Evolutionary conservation across 2,113 vertebrate genomes (phyloP).

Genomic region (Xyliphius kryptos): DNA sequence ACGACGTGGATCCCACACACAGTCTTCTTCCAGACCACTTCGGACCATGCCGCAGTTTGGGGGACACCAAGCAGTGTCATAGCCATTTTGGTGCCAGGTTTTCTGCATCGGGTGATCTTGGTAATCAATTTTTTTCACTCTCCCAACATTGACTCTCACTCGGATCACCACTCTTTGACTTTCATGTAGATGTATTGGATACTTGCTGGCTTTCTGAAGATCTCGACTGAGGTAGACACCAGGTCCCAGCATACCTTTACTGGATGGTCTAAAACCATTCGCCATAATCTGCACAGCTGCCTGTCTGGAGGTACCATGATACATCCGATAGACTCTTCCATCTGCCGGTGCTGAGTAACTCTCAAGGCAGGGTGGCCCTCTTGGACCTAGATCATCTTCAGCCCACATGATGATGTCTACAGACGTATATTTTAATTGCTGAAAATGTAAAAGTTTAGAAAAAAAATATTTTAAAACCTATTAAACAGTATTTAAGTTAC

Average conservation of each 20-base stretch:
- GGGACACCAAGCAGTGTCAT: slow-evolving; percentile 25
- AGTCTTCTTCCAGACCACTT: slow-evolving; percentile 27
- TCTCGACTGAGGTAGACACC: slow-evolving; percentile 46
- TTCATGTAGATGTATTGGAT: slow-evolving; percentile 5
- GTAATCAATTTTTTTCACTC: slow-evolving; percentile 11
- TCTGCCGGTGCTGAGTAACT: not conserved
- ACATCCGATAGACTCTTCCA: slow-evolving; percentile 37
- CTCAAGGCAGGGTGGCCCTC: not conserved
- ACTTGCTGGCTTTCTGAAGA: slow-evolving; percentile 35
- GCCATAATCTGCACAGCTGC: not conserved
- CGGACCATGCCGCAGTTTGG: slow-evolving; percentile 2
- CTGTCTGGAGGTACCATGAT: slow-evolving; percentile 30
- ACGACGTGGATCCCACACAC: slow-evolving; percentile 20
- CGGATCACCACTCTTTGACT: slow-evolving; percentile 2
- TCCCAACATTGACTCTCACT: slow-evolving; percentile 20
- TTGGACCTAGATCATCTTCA: slow-evolving; percentile 31
- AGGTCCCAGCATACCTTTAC: slow-evolving; percentile 36
- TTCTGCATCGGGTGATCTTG: slow-evolving; percentile 22
- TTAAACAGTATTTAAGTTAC: too few species aligned
- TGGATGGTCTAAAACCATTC: slow-evolving; percentile 27
- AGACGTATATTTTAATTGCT: too few species aligned
- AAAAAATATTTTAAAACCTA: too few species aligned
- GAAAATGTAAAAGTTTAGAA: too few species aligned
- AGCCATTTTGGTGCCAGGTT: slow-evolving; percentile 13
- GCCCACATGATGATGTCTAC: slow-evolving; percentile 27